Percentiles rank a stretch among this genome's conserved stretches.
phyloP scores from a whole-genome alignment of 2,888 invertebrate genomes.

The Drosophila paramelanica region DNA sequence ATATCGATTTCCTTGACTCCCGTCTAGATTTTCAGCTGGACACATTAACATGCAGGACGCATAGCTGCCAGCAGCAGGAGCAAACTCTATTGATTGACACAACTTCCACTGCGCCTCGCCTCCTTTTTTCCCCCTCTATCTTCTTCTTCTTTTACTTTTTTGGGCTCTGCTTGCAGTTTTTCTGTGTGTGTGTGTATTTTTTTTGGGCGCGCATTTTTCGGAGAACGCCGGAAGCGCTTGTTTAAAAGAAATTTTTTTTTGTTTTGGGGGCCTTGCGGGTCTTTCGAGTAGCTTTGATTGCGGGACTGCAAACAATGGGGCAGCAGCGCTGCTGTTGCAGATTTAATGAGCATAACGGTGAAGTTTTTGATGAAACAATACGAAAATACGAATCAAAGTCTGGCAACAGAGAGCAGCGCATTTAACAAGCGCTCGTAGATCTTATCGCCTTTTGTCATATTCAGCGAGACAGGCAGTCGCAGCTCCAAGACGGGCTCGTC shows the following conservation, averaged over 20 bases:
- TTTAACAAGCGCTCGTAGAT: conserved; percentile 74
- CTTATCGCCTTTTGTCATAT: conserved; percentile 78
- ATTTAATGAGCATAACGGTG: conserved; percentile 82
- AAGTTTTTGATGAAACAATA: conserved; percentile 79
- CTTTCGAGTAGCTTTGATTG: conserved; percentile 54
- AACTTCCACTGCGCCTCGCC: conserved; percentile 71
- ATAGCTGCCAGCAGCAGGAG: conserved; percentile 56
- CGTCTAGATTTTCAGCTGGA: conserved; percentile 29
- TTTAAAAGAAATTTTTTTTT: conserved; percentile 60
- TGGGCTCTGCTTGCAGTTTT: conserved; percentile 19
- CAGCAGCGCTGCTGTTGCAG: conserved; percentile 51
- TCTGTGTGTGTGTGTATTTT: conserved; percentile 5
- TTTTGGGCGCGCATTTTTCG: conserved; percentile 63
- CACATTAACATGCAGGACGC: conserved; percentile 82
- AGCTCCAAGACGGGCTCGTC: conserved; percentile 38
- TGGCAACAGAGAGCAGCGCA: conserved; percentile 19
- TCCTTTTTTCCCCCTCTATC: conserved; percentile 11
- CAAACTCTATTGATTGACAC: conserved; percentile 83
- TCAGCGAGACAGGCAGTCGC: conserved; percentile 66
- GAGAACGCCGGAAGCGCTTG: conserved; percentile 77
- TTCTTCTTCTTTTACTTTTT: conserved; percentile 8
- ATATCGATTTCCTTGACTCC: conserved; percentile 53
- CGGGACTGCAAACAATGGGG: conserved; percentile 55
- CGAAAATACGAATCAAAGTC: conserved; percentile 47
- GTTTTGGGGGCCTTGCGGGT: conserved; percentile 19